Percentiles rank a stretch among this genome's conserved stretches.
Evolutionary conservation across 1,140 invertebrate genomes (phyloP).

Genomic region (Heterodera schachtii): DNA sequence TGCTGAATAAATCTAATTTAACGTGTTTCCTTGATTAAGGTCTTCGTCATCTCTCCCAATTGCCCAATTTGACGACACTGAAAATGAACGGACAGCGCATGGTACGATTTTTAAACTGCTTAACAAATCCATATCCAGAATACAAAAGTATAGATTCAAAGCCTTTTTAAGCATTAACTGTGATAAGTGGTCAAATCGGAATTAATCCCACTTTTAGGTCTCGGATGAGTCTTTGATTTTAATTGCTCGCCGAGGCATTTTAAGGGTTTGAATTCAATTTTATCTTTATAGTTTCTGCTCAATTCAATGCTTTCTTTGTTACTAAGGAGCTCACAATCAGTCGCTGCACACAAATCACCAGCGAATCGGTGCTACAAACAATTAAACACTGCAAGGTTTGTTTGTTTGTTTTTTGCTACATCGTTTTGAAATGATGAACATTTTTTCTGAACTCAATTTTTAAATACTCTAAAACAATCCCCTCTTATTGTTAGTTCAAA

Average conservation of each 20-base stretch:
- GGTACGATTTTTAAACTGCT: neutral
- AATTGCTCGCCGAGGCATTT: constrained; percentile 8
- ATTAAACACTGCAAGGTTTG: constrained; percentile 26
- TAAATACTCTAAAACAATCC: neutral
- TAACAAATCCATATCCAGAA: no score
- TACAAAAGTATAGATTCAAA: no score
- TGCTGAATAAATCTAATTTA: neutral
- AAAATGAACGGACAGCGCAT: constrained; percentile 14
- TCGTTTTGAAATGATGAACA: no score
- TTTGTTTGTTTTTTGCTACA: no score
- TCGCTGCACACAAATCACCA: constrained; percentile 20
- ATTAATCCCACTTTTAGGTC: neutral
- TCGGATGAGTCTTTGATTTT: constrained; percentile 18
- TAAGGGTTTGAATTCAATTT: constrained; percentile 6
- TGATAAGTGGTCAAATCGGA: no score
- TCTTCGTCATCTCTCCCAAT: constrained; percentile 5
- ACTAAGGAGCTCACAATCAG: constrained; percentile 15
- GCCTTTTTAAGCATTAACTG: no score
- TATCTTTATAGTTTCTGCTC: neutral
- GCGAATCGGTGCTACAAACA: constrained; percentile 1
- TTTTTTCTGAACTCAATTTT: neutral
- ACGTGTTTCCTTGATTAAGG: neutral
- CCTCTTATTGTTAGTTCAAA: no score
- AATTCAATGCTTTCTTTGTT: neutral
- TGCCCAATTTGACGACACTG: constrained; percentile 4